These are phyloP conservation scores for Callipepla squamata DNA, from an alignment of 2,113 vertebrate species.

Conservation along the genomic window DNA sequence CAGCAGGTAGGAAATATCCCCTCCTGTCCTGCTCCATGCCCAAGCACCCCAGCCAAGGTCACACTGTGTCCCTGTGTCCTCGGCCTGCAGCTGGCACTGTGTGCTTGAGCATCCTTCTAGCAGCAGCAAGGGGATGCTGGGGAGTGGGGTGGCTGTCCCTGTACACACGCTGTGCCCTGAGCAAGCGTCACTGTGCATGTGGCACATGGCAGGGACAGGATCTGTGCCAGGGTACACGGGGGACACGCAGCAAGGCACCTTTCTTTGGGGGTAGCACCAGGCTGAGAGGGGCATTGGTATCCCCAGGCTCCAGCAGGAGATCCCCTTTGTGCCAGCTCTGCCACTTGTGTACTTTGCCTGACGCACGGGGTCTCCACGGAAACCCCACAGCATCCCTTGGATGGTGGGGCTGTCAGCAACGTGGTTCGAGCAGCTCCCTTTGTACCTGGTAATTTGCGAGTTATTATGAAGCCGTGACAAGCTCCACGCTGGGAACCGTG, in stretches of 20 bases:
- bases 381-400: slow-evolving; percentile 28
- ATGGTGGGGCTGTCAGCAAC: slow-evolving; percentile 58
- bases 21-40: accelerated
- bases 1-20: neutral
- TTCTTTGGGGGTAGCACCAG: neutral
- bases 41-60: neutral
- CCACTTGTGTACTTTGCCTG: slow-evolving; percentile 17
- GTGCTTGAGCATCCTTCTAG: neutral
- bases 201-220: neutral
- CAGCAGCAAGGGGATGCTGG: neutral
- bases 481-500: slow-evolving; percentile 45
- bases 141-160: neutral
- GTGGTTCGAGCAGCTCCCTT: slow-evolving; percentile 70
- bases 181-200: too few relatives aligned
- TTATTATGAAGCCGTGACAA: slow-evolving; percentile 66
- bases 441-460: slow-evolving; percentile 65
- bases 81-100: accelerated
- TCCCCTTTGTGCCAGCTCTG: slow-evolving; percentile 31
- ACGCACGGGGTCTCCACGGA: slow-evolving; percentile 55
- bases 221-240: accelerated
- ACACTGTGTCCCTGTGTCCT: accelerated
- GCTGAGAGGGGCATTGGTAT: neutral
- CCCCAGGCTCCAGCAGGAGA: neutral
- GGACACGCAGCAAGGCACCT: neutral
- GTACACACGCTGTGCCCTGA: neutral